These are phyloP conservation scores for Epistrophe grossulariae DNA, from an alignment of 2,888 invertebrate species.

Conservation along the genomic window DNA sequence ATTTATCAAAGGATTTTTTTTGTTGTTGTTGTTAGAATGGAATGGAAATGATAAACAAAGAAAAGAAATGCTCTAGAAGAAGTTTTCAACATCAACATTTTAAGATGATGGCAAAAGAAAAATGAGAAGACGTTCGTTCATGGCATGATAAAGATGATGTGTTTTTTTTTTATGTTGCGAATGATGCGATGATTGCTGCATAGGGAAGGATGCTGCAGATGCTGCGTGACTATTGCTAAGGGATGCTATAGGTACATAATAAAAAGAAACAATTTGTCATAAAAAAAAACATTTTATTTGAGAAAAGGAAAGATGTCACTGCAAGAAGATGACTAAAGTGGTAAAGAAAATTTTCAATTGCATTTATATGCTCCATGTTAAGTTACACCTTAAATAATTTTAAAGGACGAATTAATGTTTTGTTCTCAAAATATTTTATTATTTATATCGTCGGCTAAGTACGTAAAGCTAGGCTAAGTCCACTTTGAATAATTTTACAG, in stretches of 20 bases:
- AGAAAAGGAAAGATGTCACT: background rate
- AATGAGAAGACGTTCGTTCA: background rate
- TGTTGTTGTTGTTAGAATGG: background rate
- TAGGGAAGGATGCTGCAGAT: slow-evolving; percentile 34
- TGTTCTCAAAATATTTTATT: too few relatives aligned
- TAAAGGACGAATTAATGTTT: too few relatives aligned
- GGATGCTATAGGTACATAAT: background rate
- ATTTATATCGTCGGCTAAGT: too few relatives aligned
- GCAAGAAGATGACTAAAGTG: background rate
- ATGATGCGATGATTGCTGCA: slow-evolving; percentile 17
- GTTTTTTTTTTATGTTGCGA: slow-evolving; percentile 7
- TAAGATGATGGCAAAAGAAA: slow-evolving; percentile 29
- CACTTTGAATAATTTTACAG: too few relatives aligned
- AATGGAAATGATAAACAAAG: background rate
- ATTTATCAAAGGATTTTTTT: slow-evolving; percentile 45
- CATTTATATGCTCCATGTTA: too few relatives aligned
- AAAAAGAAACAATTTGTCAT: slow-evolving; percentile 7
- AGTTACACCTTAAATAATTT: too few relatives aligned
- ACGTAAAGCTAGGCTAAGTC: too few relatives aligned
- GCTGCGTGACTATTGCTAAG: slow-evolving; percentile 40
- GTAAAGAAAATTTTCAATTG: too few relatives aligned
- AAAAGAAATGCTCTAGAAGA: background rate
- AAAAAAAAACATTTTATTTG: background rate
- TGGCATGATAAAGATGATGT: slow-evolving; percentile 15
- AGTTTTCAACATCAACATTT: slow-evolving; percentile 9